Percentiles rank a stretch among this genome's conserved stretches.
Conservation (phyloP, 2,113 vertebrate genomes). For the Fregata magnificens region DNA sequence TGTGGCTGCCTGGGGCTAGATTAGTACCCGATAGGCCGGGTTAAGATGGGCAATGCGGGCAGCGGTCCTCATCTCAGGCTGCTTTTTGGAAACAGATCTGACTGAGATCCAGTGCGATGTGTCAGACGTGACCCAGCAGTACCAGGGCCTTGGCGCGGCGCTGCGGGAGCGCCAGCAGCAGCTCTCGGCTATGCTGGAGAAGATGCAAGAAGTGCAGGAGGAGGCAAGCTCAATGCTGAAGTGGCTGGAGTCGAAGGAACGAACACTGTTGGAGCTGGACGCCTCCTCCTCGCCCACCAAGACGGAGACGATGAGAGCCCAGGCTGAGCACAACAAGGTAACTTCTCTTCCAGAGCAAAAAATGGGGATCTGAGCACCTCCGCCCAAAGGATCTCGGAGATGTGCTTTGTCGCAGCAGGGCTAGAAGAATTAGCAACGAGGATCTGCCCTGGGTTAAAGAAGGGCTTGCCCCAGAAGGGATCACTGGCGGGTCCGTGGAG, state of each 20-base stretch:
- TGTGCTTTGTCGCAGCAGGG: too few species aligned
- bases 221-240: slow-evolving; percentile 75
- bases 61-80: fast-evolving
- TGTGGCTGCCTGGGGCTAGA: background rate
- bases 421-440: fast-evolving
- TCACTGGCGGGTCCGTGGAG: background rate
- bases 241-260: slow-evolving; percentile 88
- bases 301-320: slow-evolving; percentile 84
- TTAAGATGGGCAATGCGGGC: fast-evolving
- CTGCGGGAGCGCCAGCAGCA: slow-evolving; percentile 76
- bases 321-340: slow-evolving; percentile 96
- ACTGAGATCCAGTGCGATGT: slow-evolving; percentile 92
- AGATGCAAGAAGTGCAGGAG: slow-evolving; percentile 78
- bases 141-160: slow-evolving; percentile 81
- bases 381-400: background rate
- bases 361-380: fast-evolving
- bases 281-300: slow-evolving; percentile 83
- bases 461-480: background rate
- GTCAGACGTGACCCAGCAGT: slow-evolving; percentile 83
- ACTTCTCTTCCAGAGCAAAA: background rate
- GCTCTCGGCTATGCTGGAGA: slow-evolving; percentile 79
- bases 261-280: slow-evolving; percentile 74
- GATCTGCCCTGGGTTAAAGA: background rate
- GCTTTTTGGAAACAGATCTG: slow-evolving; percentile 79
- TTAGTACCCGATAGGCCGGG: fast-evolving